These are phyloP conservation scores for Odontophorus gujanensis DNA, from an alignment of 2,113 vertebrate genomes.

Conservation along the genomic window DNA sequence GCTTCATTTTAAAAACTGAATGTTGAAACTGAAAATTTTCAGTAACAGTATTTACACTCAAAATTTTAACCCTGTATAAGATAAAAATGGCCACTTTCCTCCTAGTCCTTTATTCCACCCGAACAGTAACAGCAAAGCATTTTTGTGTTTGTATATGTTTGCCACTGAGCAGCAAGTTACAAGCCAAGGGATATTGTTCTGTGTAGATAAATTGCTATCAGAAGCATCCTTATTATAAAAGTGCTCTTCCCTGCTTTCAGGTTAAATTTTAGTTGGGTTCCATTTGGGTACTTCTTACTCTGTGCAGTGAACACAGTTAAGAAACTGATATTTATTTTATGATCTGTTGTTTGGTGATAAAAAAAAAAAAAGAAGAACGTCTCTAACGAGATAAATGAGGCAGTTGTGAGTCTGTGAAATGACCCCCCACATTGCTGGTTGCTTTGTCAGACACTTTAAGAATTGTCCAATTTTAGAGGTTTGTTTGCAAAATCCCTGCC, in stretches of 20 bases:
- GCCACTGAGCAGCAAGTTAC: background rate
- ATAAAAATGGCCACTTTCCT: background rate
- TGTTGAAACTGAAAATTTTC: background rate
- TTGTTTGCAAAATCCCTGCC: slow-evolving; percentile 61
- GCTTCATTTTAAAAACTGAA: background rate
- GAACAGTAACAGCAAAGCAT: background rate
- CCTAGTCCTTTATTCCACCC: background rate
- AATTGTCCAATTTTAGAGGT: slow-evolving; percentile 31
- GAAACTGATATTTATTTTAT: background rate
- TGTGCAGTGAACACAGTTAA: background rate
- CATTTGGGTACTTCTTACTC: background rate
- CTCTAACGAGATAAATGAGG: background rate
- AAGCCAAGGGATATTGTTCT: background rate
- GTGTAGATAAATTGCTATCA: background rate
- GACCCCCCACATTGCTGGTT: background rate
- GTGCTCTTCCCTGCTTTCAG: background rate
- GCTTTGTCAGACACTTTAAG: slow-evolving; percentile 45
- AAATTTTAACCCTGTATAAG: background rate
- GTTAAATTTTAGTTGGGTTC: background rate
- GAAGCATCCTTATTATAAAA: background rate
- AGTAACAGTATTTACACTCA: background rate
- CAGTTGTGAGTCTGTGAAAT: slow-evolving; percentile 14
- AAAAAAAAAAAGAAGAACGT: background rate
- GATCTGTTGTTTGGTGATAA: background rate
- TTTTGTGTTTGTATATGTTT: background rate